Percentiles rank a stretch among this genome's conserved stretches.
These are phyloP conservation scores for Habrosyne pyritoides DNA, from an alignment of 2,888 invertebrate species.

Conservation along the genomic window DNA sequence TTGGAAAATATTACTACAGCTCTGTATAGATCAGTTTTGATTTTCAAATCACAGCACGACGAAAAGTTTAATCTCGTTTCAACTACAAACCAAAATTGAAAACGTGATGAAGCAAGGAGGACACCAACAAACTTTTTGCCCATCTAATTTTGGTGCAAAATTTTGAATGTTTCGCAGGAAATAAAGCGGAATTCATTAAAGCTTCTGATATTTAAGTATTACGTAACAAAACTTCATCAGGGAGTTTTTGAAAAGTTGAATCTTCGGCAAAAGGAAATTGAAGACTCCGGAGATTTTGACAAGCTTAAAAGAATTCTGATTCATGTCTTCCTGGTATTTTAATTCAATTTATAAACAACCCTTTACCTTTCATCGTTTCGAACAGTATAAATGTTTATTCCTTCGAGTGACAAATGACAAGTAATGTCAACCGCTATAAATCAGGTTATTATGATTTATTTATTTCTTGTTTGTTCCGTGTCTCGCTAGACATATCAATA, in stretches of 20 bases:
- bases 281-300: constrained; percentile 37
- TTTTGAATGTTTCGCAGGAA: background rate
- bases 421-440: too few relatives aligned
- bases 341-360: constrained; percentile 9
- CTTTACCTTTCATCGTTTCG: background rate
- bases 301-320: constrained; percentile 37
- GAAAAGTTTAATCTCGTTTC: too few relatives aligned
- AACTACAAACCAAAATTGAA: too few relatives aligned
- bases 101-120: background rate
- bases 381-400: constrained; percentile 5
- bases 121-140: background rate
- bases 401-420: background rate
- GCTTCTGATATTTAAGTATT: constrained; percentile 18
- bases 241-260: constrained; percentile 25
- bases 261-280: constrained; percentile 35
- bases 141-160: background rate
- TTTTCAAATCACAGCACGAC: too few relatives aligned
- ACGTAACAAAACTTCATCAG: constrained; percentile 17
- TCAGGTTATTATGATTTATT: too few relatives aligned
- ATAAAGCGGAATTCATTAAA: constrained; percentile 1
- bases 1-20: too few relatives aligned
- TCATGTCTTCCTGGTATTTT: constrained; percentile 27
- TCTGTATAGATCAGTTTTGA: too few relatives aligned
- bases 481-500: too few relatives aligned
- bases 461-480: too few relatives aligned